Percentiles rank a stretch among this genome's conserved stretches.
phyloP scores from a whole-genome alignment of 2,888 invertebrate species.

The Mantis religiosa region DNA sequence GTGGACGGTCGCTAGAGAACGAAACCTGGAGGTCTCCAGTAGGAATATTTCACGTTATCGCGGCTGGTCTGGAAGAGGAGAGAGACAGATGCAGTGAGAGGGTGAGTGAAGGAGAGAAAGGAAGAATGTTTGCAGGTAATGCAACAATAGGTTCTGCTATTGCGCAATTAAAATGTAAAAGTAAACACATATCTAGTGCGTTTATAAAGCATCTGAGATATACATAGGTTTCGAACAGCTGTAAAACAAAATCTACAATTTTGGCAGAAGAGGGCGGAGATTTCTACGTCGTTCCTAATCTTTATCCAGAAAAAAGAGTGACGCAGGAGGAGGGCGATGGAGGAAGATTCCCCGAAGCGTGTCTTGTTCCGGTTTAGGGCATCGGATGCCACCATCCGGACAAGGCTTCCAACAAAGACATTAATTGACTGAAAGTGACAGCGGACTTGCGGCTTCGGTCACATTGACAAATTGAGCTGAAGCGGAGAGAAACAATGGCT shows the following conservation, averaged over 20 bases:
- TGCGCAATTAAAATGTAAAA: too few species aligned
- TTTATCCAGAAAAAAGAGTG: not conserved
- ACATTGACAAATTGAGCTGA: not conserved
- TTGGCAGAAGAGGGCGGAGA: not conserved
- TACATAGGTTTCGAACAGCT: too few species aligned
- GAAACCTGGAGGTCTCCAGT: too few species aligned
- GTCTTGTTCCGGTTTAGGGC: not conserved
- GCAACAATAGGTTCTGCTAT: too few species aligned
- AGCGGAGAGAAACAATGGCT: not conserved
- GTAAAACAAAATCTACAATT: not conserved
- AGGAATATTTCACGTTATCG: too few species aligned
- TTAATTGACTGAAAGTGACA: constrained; percentile 6
- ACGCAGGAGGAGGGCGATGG: not conserved
- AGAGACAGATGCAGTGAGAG: too few species aligned
- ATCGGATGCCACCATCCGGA: not conserved
- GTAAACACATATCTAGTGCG: too few species aligned
- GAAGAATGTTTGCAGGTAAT: too few species aligned
- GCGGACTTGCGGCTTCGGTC: not conserved
- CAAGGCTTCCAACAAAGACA: not conserved
- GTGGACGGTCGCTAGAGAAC: too few species aligned
- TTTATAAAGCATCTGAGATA: too few species aligned
- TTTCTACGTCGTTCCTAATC: not conserved
- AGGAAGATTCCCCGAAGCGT: not conserved
- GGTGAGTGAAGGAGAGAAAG: too few species aligned
- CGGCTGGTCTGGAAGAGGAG: too few species aligned